Evolutionary conservation across 2,113 vertebrate species (phyloP).

Genomic region (Cynoglossus semilaevis): DNA sequence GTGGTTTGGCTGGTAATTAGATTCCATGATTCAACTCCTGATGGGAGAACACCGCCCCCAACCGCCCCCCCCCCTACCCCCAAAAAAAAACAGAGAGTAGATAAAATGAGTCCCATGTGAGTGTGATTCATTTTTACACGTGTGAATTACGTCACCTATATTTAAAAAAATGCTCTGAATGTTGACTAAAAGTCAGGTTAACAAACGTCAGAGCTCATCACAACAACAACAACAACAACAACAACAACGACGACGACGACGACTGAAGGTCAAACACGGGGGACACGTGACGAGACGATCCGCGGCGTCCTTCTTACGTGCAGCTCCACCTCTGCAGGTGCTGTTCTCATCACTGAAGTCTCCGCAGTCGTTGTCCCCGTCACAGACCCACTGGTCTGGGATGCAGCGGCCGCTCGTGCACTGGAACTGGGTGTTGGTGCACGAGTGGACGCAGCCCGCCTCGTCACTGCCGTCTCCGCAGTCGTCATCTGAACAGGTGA

Average conservation of each 20-base stretch:
- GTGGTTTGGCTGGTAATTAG: conserved; percentile 74
- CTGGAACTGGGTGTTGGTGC: conserved; percentile 86
- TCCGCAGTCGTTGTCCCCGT: conserved; percentile 96
- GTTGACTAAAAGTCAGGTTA: conserved; percentile 25
- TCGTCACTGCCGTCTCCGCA: conserved; percentile 96
- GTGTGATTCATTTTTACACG: too few relatives aligned
- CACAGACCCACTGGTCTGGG: conserved; percentile 91
- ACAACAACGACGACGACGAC: too few relatives aligned
- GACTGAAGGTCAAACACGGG: too few relatives aligned
- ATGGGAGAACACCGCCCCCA: conserved; percentile 49
- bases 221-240: too few relatives aligned
- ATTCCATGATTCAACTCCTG: conserved; percentile 74
- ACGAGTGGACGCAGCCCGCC: conserved; percentile 83
- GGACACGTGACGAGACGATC: neutral
- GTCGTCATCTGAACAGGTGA: conserved; percentile 86
- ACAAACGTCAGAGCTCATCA: conserved; percentile 23
- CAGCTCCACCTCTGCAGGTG: conserved; percentile 83
- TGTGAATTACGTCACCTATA: too few relatives aligned
- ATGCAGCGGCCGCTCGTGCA: conserved; percentile 90
- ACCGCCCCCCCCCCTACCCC: too few relatives aligned
- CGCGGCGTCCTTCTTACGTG: conserved; percentile 71
- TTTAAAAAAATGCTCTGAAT: conserved; percentile 34
- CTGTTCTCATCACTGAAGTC: conserved; percentile 92
- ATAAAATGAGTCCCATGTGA: conserved; percentile 61
- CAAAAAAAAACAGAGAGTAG: conserved; percentile 34